Percentiles rank a stretch among this genome's conserved stretches.
phyloP scores from a whole-genome alignment of 1,140 invertebrate genomes.

The Drosophila sechellia region DNA sequence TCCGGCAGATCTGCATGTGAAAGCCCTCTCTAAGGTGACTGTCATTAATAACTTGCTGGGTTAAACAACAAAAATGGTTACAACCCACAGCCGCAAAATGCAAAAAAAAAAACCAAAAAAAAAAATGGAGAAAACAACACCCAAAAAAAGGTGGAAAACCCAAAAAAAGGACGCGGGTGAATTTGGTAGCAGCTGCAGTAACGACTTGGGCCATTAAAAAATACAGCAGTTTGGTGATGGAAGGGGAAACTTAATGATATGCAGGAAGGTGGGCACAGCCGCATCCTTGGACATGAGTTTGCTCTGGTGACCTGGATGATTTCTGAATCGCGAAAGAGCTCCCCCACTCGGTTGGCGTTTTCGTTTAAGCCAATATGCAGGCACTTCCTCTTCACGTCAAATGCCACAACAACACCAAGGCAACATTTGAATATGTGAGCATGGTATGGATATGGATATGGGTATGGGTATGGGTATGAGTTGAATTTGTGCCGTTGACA shows the following conservation, averaged over 20 bases:
- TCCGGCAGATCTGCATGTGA: conserved; percentile 61
- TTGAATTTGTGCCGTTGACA: conserved; percentile 75
- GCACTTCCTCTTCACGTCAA: conserved; percentile 56
- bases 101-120: conserved; percentile 18
- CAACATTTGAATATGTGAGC: conserved; percentile 36
- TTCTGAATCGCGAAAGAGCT: conserved; percentile 9
- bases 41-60: conserved; percentile 75
- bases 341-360: conserved; percentile 14
- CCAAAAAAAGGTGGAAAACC: not conserved
- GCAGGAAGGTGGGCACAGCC: conserved; percentile 27
- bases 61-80: conserved; percentile 48
- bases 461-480: conserved; percentile 12
- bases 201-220: conserved; percentile 80
- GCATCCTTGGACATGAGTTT: conserved; percentile 18
- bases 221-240: conserved; percentile 31
- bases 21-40: conserved; percentile 63
- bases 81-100: conserved; percentile 17
- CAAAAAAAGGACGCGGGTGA: conserved; percentile 7
- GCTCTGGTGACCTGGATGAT: conserved; percentile 46
- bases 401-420: conserved; percentile 51
- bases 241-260: conserved; percentile 64
- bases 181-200: conserved; percentile 69
- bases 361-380: conserved; percentile 74
- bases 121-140: not conserved
- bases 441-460: conserved; percentile 10